Percentiles rank a stretch among this genome's conserved stretches.
Evolutionary conservation across 2,888 invertebrate genomes (phyloP).

Genomic region (Drosophila atroscutellata): DNA sequence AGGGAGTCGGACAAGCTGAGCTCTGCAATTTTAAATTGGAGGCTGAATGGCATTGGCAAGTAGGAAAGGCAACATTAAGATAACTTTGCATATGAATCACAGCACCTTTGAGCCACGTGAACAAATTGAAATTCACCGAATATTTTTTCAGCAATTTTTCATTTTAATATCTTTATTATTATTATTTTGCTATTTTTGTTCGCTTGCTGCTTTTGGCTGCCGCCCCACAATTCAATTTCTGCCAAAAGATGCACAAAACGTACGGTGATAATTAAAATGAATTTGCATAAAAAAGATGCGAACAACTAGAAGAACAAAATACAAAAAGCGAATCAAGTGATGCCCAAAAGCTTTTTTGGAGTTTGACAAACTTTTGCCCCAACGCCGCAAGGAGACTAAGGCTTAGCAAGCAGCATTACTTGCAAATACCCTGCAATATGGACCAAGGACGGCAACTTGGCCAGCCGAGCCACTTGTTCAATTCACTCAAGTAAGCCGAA

Average conservation of each 20-base stretch:
- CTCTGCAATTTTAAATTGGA: slow-evolving; percentile 48
- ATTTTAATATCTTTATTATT: slow-evolving; percentile 49
- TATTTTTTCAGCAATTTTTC: slow-evolving; percentile 56
- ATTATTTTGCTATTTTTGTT: neutral
- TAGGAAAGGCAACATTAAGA: neutral
- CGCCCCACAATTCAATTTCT: slow-evolving; percentile 66
- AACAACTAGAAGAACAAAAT: slow-evolving; percentile 32
- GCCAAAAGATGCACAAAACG: slow-evolving; percentile 46
- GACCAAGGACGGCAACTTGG: neutral
- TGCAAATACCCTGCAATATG: slow-evolving; percentile 23
- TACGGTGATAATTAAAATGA: slow-evolving; percentile 75
- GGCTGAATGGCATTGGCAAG: slow-evolving; percentile 9
- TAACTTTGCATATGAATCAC: slow-evolving; percentile 46
- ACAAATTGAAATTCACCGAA: slow-evolving; percentile 76
- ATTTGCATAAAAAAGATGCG: slow-evolving; percentile 70
- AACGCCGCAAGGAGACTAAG: slow-evolving; percentile 3
- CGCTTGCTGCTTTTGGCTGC: neutral
- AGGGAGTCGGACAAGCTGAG: slow-evolving; percentile 5
- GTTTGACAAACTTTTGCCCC: slow-evolving; percentile 33
- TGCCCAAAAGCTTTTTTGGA: slow-evolving; percentile 37
- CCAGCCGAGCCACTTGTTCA: neutral
- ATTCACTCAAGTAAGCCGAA: neutral
- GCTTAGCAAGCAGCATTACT: neutral
- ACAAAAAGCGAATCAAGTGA: slow-evolving; percentile 27
- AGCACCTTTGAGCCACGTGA: slow-evolving; percentile 48